Base-by-base conservation (phyloP, 2,888 invertebrate genomes). In the Dryomyza anilis region DNA sequence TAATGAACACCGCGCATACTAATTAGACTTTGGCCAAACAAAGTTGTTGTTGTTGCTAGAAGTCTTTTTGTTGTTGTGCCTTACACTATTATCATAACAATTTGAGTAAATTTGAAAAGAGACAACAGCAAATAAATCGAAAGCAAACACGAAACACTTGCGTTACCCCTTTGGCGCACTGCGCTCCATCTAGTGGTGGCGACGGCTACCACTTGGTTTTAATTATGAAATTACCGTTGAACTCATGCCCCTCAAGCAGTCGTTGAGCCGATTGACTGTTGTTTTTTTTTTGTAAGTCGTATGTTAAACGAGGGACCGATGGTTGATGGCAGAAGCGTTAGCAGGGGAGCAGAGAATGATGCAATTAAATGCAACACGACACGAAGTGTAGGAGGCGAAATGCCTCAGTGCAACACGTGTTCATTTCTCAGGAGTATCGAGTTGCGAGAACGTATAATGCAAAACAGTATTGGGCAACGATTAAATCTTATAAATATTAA, bases 211-310 rank as follows among this genome's bases (percentile, higher is more conserved):
- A 43, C 43, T 16, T 16, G 43, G 19, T 16, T 16, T 43, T 27
- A 52, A 52, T 52, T 52, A 52, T 52, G 14, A 25, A 52, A 52
- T 52, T 52, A 27, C 25, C 27, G 50, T 27, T 52, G 50, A 52
- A 52, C 50, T 25, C 50, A 14, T 27, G 50, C 50, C n/a, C 50
- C 23, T 8, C 25, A 29, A 27, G n/a, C n/a, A n/a, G n/a, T n/a
- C n/a, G n/a, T n/a, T n/a, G n/a, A n/a, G n/a, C n/a, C n/a, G n/a
- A n/a, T n/a, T n/a, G n/a, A n/a, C n/a, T n/a, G n/a, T n/a, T n/a
- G n/a, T n/a, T n/a, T n/a, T n/a, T n/a, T n/a, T n/a, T n/a, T n/a
- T n/a, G n/a, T n/a, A n/a, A n/a, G n/a, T n/a, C n/a, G n/a, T n/a
- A n/a, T n/a, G n/a, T n/a, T n/a, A n/a, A n/a, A n/a, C n/a, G n/a